Percentiles rank a stretch among this genome's conserved stretches.
phyloP scores from a whole-genome alignment of 2,888 invertebrate species.

The Rhabditophanes sp. region DNA sequence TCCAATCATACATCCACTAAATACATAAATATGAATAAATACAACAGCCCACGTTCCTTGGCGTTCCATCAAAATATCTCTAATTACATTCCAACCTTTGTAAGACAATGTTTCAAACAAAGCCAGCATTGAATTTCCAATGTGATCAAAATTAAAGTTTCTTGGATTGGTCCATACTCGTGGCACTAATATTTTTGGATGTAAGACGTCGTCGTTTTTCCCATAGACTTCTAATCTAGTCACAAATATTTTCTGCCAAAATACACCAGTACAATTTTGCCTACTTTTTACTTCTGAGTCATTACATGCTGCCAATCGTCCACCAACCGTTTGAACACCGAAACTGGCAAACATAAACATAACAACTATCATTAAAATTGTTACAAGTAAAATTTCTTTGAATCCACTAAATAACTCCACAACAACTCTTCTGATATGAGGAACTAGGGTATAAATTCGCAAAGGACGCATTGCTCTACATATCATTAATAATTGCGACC shows the following conservation, averaged over 20 bases:
- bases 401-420: conserved; percentile 93
- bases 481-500: conserved; percentile 85
- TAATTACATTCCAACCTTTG: conserved; percentile 98
- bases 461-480: conserved; percentile 84
- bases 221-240: conserved; percentile 91
- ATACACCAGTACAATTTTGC: conserved; percentile 80
- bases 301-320: conserved; percentile 83
- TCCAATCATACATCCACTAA: conserved; percentile 98
- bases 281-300: conserved; percentile 62
- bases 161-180: conserved; percentile 67
- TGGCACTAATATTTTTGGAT: conserved; percentile 57
- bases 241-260: conserved; percentile 82
- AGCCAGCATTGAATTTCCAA: conserved; percentile 91
- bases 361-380: conserved; percentile 78
- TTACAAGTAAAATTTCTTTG: conserved; percentile 90
- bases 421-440: conserved; percentile 97
- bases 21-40: conserved; percentile 97
- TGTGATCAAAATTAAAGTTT: conserved; percentile 96
- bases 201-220: conserved; percentile 57
- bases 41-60: conserved; percentile 70
- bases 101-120: conserved; percentile 94
- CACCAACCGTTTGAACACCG: conserved; percentile 92
- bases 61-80: conserved; percentile 87
- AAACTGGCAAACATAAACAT: conserved; percentile 99
- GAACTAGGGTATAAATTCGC: conserved; percentile 46